Conservation (phyloP, 1,140 invertebrate genomes). For the Drosophila kohkoa region DNA sequence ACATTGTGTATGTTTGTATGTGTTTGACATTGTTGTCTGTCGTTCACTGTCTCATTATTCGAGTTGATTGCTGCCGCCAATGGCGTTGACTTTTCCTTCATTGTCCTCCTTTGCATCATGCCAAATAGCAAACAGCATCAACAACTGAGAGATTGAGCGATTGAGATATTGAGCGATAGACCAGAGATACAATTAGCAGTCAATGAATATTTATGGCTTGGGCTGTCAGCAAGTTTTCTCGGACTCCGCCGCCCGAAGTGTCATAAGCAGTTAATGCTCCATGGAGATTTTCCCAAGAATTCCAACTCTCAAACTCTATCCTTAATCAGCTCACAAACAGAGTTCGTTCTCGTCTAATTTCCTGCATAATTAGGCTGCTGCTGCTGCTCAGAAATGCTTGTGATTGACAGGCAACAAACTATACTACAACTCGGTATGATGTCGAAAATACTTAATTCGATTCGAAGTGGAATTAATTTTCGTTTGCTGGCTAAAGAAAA, state of each 20-base stretch:
- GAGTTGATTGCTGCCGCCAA: conserved; percentile 64
- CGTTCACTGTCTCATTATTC: conserved; percentile 47
- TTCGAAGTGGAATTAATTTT: neutral
- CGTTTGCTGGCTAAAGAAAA: neutral
- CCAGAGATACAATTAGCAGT: conserved; percentile 58
- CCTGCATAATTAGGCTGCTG: neutral
- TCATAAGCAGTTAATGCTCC: conserved; percentile 30
- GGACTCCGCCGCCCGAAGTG: neutral
- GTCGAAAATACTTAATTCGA: neutral
- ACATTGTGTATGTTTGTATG: conserved; percentile 5
- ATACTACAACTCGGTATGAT: neutral
- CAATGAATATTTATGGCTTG: conserved; percentile 71
- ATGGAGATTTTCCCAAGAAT: neutral
- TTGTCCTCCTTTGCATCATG: neutral
- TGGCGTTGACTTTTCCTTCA: conserved; percentile 44
- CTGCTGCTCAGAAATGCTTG: neutral
- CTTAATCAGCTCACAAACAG: neutral
- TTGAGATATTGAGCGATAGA: conserved; percentile 15
- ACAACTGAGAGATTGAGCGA: neutral
- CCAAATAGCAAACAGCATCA: conserved; percentile 30
- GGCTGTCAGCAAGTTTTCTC: neutral
- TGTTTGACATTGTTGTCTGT: conserved; percentile 17
- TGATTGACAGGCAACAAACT: no score
- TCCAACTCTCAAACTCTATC: neutral
- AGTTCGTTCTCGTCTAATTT: neutral